Base-by-base conservation (phyloP, 1,140 invertebrate species). In the Trichogramma pretiosum region DNA sequence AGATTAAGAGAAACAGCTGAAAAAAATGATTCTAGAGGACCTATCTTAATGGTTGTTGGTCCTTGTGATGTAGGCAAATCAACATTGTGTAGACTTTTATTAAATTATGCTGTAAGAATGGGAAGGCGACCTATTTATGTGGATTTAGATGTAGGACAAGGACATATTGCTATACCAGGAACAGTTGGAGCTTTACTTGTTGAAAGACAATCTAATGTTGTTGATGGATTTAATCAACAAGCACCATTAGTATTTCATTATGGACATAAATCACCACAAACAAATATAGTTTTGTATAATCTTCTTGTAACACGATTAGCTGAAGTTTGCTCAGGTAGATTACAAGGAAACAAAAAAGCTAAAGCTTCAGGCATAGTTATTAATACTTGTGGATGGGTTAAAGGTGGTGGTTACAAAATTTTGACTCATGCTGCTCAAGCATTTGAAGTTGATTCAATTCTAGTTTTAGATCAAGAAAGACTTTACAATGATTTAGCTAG, bases 341-440 rank as follows among this genome's bases (percentile, higher is more conserved):
- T 93, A 65, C 84, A 89, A 62, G 80, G 80, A 34, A 93, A 92
- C 64, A 87, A 85, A 61, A 90, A 89, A 74, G 87, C 85, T 0
- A 84, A 85, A 63, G 76, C 77, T 33, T 95, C 93, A 22, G 96
- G 96, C n/a, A 86, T 92, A 2, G 84, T 99, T 26, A 94, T 99
- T 40, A 99, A 99, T 64, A 99, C 96, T 1, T 95, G 93, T 62
- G 95, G 95, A 1, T 99, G 93, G 93, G 83, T 98, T 0, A 93
- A 94, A 73, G 87, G 81, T 2, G 84, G 82, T 7, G 93, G 91
- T 0, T 94, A 93, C 62, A 84, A 84, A 59, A 74, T 85, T 34
- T 63, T 93, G 10, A 80, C 84, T 9, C 88, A 95, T 60, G 83
- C 90, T 5, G 90, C 92, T 1, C 83, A 90, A 61, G 87, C 87